These are phyloP conservation scores for Drosophila kambysellisi DNA, from an alignment of 2,888 invertebrate genomes.

Conservation along the genomic window DNA sequence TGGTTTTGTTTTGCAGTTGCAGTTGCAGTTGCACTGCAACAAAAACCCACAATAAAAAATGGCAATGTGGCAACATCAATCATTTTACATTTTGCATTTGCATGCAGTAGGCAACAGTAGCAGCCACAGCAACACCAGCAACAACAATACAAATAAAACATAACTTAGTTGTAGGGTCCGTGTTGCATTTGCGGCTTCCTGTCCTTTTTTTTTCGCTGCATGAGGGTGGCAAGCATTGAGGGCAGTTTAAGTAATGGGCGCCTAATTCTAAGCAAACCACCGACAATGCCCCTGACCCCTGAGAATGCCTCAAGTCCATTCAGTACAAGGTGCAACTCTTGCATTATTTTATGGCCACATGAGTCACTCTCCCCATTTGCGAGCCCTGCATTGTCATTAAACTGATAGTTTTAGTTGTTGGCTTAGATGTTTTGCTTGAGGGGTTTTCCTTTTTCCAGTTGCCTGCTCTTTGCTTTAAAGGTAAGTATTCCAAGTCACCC, in stretches of 20 bases:
- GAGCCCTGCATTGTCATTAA: conserved; percentile 47
- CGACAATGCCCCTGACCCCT: conserved; percentile 31
- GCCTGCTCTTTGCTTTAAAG: conserved; percentile 32
- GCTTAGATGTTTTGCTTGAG: conserved; percentile 16
- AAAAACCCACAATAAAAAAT: conserved; percentile 38
- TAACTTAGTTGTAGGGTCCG: conserved; percentile 70
- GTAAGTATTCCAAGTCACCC: conserved; percentile 51
- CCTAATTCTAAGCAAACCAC: neutral
- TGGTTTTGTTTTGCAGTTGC: conserved; percentile 21
- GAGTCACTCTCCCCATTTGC: conserved; percentile 46
- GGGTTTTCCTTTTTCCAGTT: neutral
- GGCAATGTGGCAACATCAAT: conserved; percentile 75
- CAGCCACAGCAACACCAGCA: conserved; percentile 12
- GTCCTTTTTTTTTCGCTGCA: conserved; percentile 27
- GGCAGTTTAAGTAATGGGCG: conserved; percentile 35
- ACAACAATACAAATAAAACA: conserved; percentile 52
- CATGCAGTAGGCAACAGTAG: conserved; percentile 45
- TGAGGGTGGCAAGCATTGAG: conserved; percentile 38
- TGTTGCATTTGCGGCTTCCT: conserved; percentile 59
- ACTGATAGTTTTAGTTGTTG: conserved; percentile 50
- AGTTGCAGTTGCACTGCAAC: neutral
- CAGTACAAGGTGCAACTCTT: conserved; percentile 28
- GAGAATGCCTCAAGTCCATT: conserved; percentile 30
- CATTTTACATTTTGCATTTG: conserved; percentile 68
- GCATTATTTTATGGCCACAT: conserved; percentile 40